Evolutionary conservation across 2,113 vertebrate species (phyloP).

Genomic region (Puntigrus tetrazona): DNA sequence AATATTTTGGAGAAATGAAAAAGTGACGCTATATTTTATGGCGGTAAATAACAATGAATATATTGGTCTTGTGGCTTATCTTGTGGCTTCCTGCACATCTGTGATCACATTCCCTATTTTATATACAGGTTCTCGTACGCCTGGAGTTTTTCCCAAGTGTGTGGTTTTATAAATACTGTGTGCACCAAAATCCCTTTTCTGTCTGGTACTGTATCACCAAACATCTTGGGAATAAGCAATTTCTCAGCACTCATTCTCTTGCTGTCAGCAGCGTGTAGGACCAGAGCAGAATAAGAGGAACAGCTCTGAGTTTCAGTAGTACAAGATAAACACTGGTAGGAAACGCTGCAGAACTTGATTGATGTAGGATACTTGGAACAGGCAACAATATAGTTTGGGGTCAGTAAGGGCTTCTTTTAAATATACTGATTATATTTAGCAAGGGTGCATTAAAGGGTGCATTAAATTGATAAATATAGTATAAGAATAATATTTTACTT

Average conservation of each 20-base stretch:
- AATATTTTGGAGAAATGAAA: neutral
- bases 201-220: neutral
- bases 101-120: neutral
- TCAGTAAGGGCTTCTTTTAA: neutral
- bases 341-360: neutral
- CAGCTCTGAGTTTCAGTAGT: neutral
- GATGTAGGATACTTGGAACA: neutral
- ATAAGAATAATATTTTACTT: no score
- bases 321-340: neutral
- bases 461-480: no score
- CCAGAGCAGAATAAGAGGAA: slow-evolving; percentile 10
- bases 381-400: neutral
- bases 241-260: slow-evolving; percentile 26
- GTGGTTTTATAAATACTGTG: neutral
- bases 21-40: neutral
- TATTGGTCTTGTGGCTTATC: neutral
- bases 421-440: neutral
- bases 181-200: neutral
- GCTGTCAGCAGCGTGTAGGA: neutral
- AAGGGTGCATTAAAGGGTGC: neutral
- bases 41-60: neutral
- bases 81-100: neutral
- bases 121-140: neutral
- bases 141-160: neutral
- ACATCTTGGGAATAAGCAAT: neutral